Evolutionary conservation across 2,113 vertebrate species (phyloP).

Genomic region (Columbina picui): DNA sequence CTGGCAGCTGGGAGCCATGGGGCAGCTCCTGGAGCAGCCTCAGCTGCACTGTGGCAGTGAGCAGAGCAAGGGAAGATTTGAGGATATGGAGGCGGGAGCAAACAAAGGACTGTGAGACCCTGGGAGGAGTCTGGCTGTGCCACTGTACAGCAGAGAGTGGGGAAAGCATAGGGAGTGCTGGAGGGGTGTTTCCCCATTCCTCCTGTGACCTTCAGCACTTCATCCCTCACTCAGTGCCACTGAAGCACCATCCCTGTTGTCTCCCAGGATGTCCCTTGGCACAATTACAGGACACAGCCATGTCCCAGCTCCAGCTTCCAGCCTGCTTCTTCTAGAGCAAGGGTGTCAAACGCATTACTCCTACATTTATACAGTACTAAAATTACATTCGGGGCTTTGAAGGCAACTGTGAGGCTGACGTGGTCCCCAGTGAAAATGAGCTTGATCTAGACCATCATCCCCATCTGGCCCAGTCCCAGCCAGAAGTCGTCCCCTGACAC

Average conservation of each 20-base stretch:
- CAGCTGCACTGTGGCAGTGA: background rate
- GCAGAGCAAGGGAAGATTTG: background rate
- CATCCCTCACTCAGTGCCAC: background rate
- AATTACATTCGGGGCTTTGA: too few relatives aligned
- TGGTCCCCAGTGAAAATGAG: too few relatives aligned
- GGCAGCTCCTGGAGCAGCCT: background rate
- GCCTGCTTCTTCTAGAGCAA: background rate
- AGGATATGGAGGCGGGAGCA: background rate
- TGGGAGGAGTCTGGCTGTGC: background rate
- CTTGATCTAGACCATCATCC: background rate
- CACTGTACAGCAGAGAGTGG: background rate
- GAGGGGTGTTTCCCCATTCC: background rate
- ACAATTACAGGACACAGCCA: background rate
- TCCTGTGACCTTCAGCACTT: background rate
- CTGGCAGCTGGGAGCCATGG: background rate
- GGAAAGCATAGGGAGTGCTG: rapidly evolving
- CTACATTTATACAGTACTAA: too few relatives aligned
- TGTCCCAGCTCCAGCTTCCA: background rate
- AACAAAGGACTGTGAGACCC: background rate
- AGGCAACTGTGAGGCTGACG: too few relatives aligned
- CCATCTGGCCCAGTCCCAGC: background rate
- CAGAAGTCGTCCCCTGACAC: background rate
- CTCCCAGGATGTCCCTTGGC: background rate
- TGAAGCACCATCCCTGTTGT: background rate
- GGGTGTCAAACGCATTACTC: too few relatives aligned